Base-by-base conservation (phyloP, 2,888 invertebrate genomes). In the Netelia melanura region DNA sequence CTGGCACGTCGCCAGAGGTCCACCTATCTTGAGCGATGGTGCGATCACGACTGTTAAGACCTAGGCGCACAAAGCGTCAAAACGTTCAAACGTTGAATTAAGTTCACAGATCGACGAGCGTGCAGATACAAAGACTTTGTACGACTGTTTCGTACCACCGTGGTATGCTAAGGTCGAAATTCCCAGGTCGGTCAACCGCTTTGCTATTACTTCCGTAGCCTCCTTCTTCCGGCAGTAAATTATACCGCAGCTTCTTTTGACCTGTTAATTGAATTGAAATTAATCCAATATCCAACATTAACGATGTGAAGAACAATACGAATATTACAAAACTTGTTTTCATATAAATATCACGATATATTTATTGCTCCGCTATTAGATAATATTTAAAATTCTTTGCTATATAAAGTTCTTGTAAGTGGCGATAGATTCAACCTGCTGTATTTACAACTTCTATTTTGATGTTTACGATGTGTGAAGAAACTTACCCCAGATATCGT, bases 151-250 rank as follows among this genome's bases (percentile, higher is more conserved):
- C 86, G 72, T 94, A 96, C 97, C 98, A 87, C 98, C 98, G 95
- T 99, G 99, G 94, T 99, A 99, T 76, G 98, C 97, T 77, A 96
- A 94, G 25, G 98, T 95, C 88, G 95, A 95, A 30, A 99, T 94
- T 77, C 97, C 98, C 91, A 96, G 95, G 85, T 95, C 95, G 43
- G 95, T 96, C 76, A 99, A 95, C 92, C 96, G 96, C 62, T 95
- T 94, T 0, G 98, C 97, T 85, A 99, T 95, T 83, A 97, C 96
- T 92, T 97, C 98, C 70, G 99, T 99, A 87, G 97, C 96, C 89
- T 98, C 98, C 85, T 99, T 95, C 0, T 98, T 99, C 85, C 99
- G 96, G 93, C 99, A 99, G 94, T 99, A 99, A 81, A 99, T 96
- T 89, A 99, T 99, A 3, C 98, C 98, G 94, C 97, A 98, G 21